A percentile compares a stretch with the other conserved stretches of the same genome.
phyloP scores from a whole-genome alignment of 2,797 vertebrate species.

The Xerus rutilus region DNA sequence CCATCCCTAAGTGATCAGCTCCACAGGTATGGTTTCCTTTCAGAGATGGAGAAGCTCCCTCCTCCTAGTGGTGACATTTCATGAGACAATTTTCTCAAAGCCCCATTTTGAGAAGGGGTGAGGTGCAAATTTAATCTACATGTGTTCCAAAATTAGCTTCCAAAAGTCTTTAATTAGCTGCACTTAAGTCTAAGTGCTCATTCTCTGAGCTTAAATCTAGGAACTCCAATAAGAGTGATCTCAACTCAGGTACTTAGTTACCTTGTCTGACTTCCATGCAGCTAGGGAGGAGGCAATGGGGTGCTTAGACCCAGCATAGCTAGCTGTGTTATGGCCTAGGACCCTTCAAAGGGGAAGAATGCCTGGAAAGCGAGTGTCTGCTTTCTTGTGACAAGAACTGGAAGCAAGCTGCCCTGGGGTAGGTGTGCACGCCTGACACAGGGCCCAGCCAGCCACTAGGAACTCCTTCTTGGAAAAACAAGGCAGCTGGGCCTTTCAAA shows the following conservation, averaged over 20 bases:
- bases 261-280: neutral
- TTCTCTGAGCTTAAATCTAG: neutral
- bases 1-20: neutral
- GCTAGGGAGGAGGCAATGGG: neutral
- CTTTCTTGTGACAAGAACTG: neutral
- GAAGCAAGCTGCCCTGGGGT: neutral
- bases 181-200: neutral
- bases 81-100: neutral
- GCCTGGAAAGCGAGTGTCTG: neutral
- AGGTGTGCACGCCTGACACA: neutral
- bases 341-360: neutral
- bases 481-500: neutral
- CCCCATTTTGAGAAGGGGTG: neutral
- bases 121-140: neutral
- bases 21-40: neutral
- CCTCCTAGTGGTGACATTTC: neutral
- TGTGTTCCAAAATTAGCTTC: neutral
- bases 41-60: neutral
- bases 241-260: neutral
- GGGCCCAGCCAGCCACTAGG: neutral
- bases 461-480: neutral
- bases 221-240: neutral
- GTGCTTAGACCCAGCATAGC: neutral
- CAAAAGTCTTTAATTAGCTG: neutral
- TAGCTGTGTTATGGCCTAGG: neutral